Base-by-base conservation (phyloP, 2,797 vertebrate species). In the Hemibagrus guttatus region DNA sequence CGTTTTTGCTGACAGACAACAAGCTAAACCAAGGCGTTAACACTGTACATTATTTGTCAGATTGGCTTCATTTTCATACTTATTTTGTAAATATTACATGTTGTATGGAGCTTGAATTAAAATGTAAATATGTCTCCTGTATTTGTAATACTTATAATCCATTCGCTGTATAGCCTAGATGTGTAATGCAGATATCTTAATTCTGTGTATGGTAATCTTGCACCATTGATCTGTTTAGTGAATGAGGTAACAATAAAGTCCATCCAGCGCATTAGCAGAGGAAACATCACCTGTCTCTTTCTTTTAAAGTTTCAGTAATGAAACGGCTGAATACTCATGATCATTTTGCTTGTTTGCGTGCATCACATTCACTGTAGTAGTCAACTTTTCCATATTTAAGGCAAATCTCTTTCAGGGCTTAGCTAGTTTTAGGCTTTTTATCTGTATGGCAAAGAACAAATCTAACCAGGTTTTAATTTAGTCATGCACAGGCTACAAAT, bases 121-220 rank as follows among this genome's bases (percentile, higher is more conserved):
- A 98, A 96, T 99, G 98, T 99, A 99, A 99, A 99, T 99, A 99
- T 94, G 97, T 97, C 97, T 98, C 96, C 97, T 96, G 98, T 99
- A 98, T 99, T 99, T 99, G 98, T 99, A 99, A 98, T 99, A 97
- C 98, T 97, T 97, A 96, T 96, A 97, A 98, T 97, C 97, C 97
- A 98, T 97, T 97, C 95, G 97, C 98, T 99, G 97, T 98, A 98
- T 97, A 98, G 98, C 97, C 95, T 99, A 98, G 97, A 95, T 95
- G 98, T 99, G 97, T 98, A 96, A 96, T 97, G 97, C 98, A 96
- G 96, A 97, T 97, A 97, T 96, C 95, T 96, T 98, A 98, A 98
- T 95, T 96, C 96, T 96, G 96, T 99, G 97, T 99, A 96, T 96
- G 97, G 97, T 98, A 98, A 98, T 95, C 95, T 97, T 97, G 97